Evolutionary conservation across 1,140 invertebrate species (phyloP), one percentile per base, ranked within the genome.

Genomic region (Drosophila triauraria): DNA sequence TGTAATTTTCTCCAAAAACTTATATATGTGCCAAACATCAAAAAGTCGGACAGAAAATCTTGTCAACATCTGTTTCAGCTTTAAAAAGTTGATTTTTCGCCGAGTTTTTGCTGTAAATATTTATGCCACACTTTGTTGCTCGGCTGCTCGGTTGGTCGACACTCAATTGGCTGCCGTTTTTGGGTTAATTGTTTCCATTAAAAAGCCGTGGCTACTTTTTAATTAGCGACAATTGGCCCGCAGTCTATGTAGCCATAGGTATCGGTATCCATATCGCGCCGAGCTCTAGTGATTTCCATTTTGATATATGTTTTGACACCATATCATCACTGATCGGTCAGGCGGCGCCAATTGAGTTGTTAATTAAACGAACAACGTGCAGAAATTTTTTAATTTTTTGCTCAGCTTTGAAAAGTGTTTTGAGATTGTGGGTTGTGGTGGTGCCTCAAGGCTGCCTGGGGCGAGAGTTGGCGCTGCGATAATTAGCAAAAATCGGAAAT

Each of bases 161-260:
- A 82, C 61, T 76, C 81, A 91, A 83, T 91, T 88, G 88, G 44
- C 72, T 59, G 68, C 72, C 75, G 68, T 76, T 90, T 91, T 91
- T 88, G 88, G 88, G 88, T 91, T 91, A 91, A 91, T 91, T 91
- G 88, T 91, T 91, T 91, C 83, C 84, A 91, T 91, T 91, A 91
- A 88, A 86, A 88, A 88, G 88, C 84, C 35, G 78, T 75, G 61
- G 75, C 87, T 74, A 91, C 86, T 91, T 91, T 91, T 91, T 91
- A 91, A 91, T 91, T 91, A 91, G 83, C 69, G 50, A 48, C 82
- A 91, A 91, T 91, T 91, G 90, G 70, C 79, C 74, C 63, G 54
- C 80, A 84, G 35, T 47, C 42, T 27, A 50, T 42, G 35, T 70
- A 51, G 50, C 32, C 63, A 43, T 48, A 43, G 38, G 61, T 60